These are phyloP conservation scores for Catocala sponsa DNA, from an alignment of 2,888 invertebrate species.

Conservation along the genomic window DNA sequence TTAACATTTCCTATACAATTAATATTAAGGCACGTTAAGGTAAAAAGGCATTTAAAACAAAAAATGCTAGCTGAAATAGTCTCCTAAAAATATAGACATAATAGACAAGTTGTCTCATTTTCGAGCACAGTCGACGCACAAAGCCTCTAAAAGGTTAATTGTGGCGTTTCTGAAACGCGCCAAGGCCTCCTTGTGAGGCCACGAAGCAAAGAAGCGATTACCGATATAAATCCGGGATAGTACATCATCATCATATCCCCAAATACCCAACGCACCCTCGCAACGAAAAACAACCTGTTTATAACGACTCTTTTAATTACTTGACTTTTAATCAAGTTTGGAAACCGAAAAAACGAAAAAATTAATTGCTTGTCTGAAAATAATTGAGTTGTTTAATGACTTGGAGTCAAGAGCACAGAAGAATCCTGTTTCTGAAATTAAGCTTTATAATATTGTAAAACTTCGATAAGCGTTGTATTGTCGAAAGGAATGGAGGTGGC, in stretches of 20 bases:
- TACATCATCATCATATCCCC: constrained; percentile 23
- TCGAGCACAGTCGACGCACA: constrained; percentile 12
- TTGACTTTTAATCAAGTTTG: constrained; percentile 45
- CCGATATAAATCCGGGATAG: constrained; percentile 37
- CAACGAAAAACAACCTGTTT: constrained; percentile 40
- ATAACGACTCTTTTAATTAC: constrained; percentile 47
- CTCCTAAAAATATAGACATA: too few relatives aligned
- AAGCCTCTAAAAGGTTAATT: constrained; percentile 28
- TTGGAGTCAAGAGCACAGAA: neutral
- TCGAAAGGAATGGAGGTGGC: too few relatives aligned
- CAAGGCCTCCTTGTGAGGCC: constrained; percentile 20
- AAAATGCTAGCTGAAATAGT: too few relatives aligned
- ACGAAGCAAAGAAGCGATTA: constrained; percentile 45
- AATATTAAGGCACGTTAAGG: too few relatives aligned
- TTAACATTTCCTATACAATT: too few relatives aligned
- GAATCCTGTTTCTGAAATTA: neutral
- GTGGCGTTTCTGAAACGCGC: constrained; percentile 35
- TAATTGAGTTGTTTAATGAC: constrained; percentile 20
- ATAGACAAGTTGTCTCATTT: neutral
- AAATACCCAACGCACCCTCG: constrained; percentile 8
- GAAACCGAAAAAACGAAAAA: constrained; percentile 15
- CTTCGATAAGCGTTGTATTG: too few relatives aligned
- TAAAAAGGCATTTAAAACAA: too few relatives aligned
- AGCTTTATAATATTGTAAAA: too few relatives aligned
- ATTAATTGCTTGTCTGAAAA: constrained; percentile 24